Evolutionary conservation across 2,797 vertebrate genomes (phyloP), one percentile per base, ranked within the genome.

Genomic region (Danio albolineatus): DNA sequence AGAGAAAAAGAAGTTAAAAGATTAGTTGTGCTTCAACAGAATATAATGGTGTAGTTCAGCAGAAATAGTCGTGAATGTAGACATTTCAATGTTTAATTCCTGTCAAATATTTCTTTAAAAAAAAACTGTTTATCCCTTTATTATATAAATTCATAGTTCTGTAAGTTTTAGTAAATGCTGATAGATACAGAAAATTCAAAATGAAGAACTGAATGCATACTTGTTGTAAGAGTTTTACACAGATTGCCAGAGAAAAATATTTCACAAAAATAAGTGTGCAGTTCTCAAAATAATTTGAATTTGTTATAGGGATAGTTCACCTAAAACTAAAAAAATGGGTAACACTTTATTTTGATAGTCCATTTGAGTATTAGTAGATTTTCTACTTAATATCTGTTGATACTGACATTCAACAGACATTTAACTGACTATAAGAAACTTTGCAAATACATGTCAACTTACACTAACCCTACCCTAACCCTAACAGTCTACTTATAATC

Each of bases 1-100:
- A 84, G 36, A 38, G 88, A 84, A 79, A 61, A 76, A 1, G 51
- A 2, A 53, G 7, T 19, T 9, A 39, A 62, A 43, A 84, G 62
- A 38, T 57, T 73, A 62, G 12, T 78, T 36, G 84, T 51, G 54
- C 9, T 53, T 38, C 41, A 57, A 19, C 5, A 19, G 41, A 67
- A 28, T 60, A 73, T 21, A 60, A 73, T 36, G 4, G 14, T 7
- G 16, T 5, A 16, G 39, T 21, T 71, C 41, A 43, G 4, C 2
- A 10, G 54, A 57, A 73, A n/a, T 2, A 46, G 39, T 16, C 39
- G 44, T 73, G 13, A 44, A 73, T n/a, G 3, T 60, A 48, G 2
- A 17, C 14, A 59, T 59, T 36, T 46, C 12, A 17, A 17, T 73
- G 14, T 73, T n/a, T 60, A 60, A 57, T 16, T 7, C 19, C 43